Evolutionary conservation across 2,113 vertebrate species (phyloP).

Genomic region (Cyprinodon tularosa): DNA sequence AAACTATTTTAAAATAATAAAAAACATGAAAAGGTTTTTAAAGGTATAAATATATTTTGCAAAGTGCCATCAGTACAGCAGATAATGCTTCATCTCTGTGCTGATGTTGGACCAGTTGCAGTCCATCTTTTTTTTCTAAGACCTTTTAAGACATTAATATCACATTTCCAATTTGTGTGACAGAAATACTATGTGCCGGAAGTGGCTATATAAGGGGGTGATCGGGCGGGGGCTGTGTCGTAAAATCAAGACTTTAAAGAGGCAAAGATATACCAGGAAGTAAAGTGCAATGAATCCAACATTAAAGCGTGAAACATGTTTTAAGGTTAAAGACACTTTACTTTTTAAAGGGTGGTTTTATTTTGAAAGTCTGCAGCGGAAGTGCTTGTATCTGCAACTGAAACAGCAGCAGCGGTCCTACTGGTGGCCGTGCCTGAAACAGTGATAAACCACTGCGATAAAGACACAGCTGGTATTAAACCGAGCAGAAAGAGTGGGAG

Average conservation of each 20-base stretch:
- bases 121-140: slow-evolving; percentile 33
- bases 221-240: slow-evolving; percentile 15
- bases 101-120: slow-evolving; percentile 59
- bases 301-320: slow-evolving; percentile 13
- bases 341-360: slow-evolving; percentile 2
- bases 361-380: slow-evolving; percentile 48
- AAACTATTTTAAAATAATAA: not conserved
- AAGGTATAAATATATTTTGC: too few species aligned
- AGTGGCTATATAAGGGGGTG: slow-evolving; percentile 50
- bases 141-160: slow-evolving; percentile 52
- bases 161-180: not conserved
- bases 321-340: accelerated
- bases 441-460: slow-evolving; percentile 50
- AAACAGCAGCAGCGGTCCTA: slow-evolving; percentile 41
- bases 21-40: not conserved
- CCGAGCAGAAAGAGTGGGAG: slow-evolving; percentile 15
- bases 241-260: slow-evolving; percentile 7
- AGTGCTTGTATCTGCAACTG: not conserved
- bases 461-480: slow-evolving; percentile 34
- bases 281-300: not conserved
- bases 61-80: not conserved
- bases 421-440: slow-evolving; percentile 44
- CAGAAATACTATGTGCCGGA: slow-evolving; percentile 53
- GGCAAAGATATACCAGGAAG: slow-evolving; percentile 15
- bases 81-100: slow-evolving; percentile 50